A percentile compares a stretch with the other conserved stretches of the same genome.
phyloP scores from a whole-genome alignment of 2,797 vertebrate genomes.

The Crocidura indochinensis region DNA sequence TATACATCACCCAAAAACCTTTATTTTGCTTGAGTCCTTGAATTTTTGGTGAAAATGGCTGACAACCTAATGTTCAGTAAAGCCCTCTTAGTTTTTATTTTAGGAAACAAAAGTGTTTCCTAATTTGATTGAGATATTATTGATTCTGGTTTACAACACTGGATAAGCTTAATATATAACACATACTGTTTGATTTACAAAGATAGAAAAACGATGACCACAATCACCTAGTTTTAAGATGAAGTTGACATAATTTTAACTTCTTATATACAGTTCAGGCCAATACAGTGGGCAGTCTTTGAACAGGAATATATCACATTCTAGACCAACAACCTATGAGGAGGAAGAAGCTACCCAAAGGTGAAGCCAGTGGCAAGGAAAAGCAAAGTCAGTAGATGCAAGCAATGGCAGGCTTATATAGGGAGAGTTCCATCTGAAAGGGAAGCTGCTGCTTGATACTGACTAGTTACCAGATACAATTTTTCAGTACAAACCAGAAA shows the following conservation, averaged over 20 bases:
- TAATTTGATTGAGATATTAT: neutral
- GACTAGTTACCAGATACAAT: neutral
- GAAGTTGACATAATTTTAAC: neutral
- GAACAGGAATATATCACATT: neutral
- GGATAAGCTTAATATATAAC: neutral
- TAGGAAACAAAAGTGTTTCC: neutral
- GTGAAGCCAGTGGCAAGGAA: too few relatives aligned
- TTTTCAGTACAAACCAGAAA: conserved; percentile 31
- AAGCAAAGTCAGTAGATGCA: neutral
- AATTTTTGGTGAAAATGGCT: conserved; percentile 18
- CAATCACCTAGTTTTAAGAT: neutral
- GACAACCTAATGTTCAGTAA: neutral
- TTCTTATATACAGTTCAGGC: neutral
- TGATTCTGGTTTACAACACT: neutral
- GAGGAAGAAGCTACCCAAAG: neutral
- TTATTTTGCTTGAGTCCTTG: neutral
- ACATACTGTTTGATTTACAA: neutral
- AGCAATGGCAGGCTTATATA: neutral
- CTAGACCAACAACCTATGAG: neutral
- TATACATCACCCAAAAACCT: neutral
- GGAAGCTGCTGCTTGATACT: neutral
- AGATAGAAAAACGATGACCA: neutral
- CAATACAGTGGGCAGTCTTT: neutral
- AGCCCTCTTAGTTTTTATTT: neutral
- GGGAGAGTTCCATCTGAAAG: neutral